Conservation (phyloP, 2,797 vertebrate genomes). For the Hybognathus amarus region DNA sequence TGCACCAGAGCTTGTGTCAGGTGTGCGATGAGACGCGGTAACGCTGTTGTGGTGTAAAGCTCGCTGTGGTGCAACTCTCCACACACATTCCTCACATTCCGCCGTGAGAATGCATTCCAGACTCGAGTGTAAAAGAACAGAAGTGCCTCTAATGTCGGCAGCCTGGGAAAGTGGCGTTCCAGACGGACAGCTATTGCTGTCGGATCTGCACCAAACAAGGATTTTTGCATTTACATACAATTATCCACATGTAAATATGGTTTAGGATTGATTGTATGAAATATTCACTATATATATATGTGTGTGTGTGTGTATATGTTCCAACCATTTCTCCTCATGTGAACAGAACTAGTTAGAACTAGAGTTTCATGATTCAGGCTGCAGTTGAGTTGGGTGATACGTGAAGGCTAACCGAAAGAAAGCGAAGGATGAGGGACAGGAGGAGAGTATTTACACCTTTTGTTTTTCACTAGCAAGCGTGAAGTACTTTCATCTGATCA, state of each 20-base stretch:
- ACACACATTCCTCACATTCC: conserved; percentile 81
- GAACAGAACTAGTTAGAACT: not conserved
- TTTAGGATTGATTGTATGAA: no score
- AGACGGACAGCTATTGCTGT: not conserved
- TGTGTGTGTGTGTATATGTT: no score
- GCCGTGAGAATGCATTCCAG: conserved; percentile 61
- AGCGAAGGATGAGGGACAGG: not conserved
- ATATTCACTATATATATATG: no score
- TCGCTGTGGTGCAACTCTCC: conserved; percentile 75
- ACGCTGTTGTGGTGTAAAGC: conserved; percentile 72
- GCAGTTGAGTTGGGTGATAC: not conserved
- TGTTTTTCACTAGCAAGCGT: conserved; percentile 32
- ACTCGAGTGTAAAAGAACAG: conserved; percentile 55
- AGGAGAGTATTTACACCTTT: conserved; percentile 31
- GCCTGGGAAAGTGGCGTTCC: conserved; percentile 68
- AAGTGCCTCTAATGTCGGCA: conserved; percentile 75
- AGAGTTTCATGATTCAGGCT: not conserved
- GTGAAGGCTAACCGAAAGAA: not conserved
- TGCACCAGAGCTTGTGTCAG: conserved; percentile 64
- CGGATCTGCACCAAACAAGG: not conserved
- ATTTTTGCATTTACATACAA: not conserved
- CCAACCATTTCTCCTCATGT: not conserved
- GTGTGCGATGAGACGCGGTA: conserved; percentile 61
- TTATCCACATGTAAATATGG: not conserved
- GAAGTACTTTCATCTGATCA: conserved; percentile 33